These are phyloP conservation scores for Cydia strobilella DNA, from an alignment of 1,140 invertebrate species.

Conservation along the genomic window DNA sequence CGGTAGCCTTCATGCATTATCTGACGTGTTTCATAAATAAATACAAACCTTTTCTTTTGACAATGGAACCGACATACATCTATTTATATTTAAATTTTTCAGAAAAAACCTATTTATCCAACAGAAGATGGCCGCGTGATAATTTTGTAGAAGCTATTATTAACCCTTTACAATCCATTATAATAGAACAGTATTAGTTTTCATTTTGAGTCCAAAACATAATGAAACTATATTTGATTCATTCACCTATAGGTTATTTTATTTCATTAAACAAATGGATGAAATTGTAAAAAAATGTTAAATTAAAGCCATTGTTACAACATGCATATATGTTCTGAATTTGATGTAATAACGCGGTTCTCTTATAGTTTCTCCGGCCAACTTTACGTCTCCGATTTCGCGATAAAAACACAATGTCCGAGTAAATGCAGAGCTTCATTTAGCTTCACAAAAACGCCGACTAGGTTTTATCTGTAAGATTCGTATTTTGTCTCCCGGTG, in stretches of 20 bases:
- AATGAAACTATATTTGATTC: neutral
- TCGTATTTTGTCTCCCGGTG: slow-evolving; percentile 23
- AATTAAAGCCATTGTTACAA: neutral
- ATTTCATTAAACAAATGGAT: neutral
- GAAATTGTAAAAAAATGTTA: neutral
- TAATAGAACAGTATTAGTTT: neutral
- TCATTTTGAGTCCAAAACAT: neutral
- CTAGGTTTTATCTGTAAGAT: slow-evolving; percentile 24
- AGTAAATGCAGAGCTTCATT: slow-evolving; percentile 20
- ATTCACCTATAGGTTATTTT: neutral
- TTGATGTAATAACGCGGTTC: neutral
- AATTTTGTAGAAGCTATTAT: slow-evolving; percentile 67
- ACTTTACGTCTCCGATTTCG: slow-evolving; percentile 2
- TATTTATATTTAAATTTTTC: slow-evolving; percentile 56
- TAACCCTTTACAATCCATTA: slow-evolving; percentile 64
- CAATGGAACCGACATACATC: slow-evolving; percentile 57
- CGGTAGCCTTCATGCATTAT: slow-evolving; percentile 71
- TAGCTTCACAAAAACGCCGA: slow-evolving; percentile 19
- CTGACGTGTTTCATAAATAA: slow-evolving; percentile 74
- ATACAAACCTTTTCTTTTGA: slow-evolving; percentile 71
- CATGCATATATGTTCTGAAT: neutral
- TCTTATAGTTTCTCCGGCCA: slow-evolving; percentile 10
- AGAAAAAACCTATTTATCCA: slow-evolving; percentile 75
- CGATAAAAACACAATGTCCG: slow-evolving; percentile 18
- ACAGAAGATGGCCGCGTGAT: slow-evolving; percentile 66